Conservation (phyloP, 2,888 invertebrate species). For the Eurytoma adleriae region DNA sequence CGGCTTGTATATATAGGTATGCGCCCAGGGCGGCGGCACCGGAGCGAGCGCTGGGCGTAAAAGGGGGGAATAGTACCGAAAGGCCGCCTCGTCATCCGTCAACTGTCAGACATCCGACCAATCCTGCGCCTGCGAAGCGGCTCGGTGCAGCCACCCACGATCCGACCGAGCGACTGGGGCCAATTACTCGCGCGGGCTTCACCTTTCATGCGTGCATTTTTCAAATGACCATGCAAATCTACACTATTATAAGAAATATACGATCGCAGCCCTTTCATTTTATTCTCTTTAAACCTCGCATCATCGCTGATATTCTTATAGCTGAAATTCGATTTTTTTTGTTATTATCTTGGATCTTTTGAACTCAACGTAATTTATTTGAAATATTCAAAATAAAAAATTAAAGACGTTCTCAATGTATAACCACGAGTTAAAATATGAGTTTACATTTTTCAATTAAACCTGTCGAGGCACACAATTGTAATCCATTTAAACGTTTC, state of each 20-base stretch:
- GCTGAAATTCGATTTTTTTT: no score
- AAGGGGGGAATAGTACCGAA: slow-evolving; percentile 62
- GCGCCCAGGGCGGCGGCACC: slow-evolving; percentile 45
- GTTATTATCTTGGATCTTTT: no score
- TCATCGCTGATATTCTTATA: no score
- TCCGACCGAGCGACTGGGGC: slow-evolving; percentile 60
- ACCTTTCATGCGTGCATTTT: not conserved
- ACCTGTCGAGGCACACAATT: not conserved
- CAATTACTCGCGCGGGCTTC: slow-evolving; percentile 58
- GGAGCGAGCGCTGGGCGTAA: slow-evolving; percentile 66
- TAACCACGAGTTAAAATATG: no score
- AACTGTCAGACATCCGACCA: slow-evolving; percentile 75
- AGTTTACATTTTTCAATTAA: slow-evolving; percentile 4
- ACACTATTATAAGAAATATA: slow-evolving; percentile 7
- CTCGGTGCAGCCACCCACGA: slow-evolving; percentile 49
- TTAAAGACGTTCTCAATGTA: no score
- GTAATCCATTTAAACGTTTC: slow-evolving; percentile 12
- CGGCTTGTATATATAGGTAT: not conserved
- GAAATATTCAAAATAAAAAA: no score
- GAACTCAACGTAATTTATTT: no score
- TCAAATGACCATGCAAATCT: no score
- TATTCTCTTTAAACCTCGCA: no score
- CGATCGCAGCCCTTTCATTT: no score
- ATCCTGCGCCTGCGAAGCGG: slow-evolving; percentile 67
- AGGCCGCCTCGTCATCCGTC: slow-evolving; percentile 76